These are phyloP conservation scores for Melinaea menophilus DNA, from an alignment of 2,888 invertebrate species.

Conservation along the genomic window DNA sequence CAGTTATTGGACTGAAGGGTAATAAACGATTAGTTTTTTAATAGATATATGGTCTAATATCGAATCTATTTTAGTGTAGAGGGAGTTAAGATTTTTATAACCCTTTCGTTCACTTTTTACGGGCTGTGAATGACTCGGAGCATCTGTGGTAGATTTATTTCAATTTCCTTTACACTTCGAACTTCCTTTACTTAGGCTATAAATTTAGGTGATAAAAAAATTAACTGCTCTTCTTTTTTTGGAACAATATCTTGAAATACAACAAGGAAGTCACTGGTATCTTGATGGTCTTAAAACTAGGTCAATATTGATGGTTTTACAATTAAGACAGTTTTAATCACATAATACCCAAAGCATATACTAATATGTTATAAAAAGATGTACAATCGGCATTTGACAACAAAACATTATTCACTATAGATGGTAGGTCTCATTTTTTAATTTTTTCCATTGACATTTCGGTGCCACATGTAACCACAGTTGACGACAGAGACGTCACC, in stretches of 20 bases:
- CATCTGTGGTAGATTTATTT: conserved; percentile 73
- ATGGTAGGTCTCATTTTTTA: conserved; percentile 14
- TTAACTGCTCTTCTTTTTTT: conserved; percentile 52
- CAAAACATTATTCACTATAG: conserved; percentile 10
- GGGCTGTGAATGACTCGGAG: conserved; percentile 65
- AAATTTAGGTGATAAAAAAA: conserved; percentile 65
- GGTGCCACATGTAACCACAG: conserved; percentile 47
- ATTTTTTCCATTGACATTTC: conserved; percentile 36
- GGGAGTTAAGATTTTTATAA: conserved; percentile 57
- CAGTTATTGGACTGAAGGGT: conserved; percentile 1
- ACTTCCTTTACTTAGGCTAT: conserved; percentile 64
- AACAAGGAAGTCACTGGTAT: conserved; percentile 23
- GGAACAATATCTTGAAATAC: conserved; percentile 45
- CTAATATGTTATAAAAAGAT: no score
- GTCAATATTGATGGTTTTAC: no score
- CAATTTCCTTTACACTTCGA: conserved; percentile 67
- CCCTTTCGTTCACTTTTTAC: conserved; percentile 66
- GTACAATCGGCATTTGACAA: neutral
- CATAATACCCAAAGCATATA: no score
- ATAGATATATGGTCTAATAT: conserved; percentile 18
- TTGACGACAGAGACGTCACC: conserved; percentile 55
- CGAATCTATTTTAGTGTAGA: conserved; percentile 51
- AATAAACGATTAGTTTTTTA: conserved; percentile 3
- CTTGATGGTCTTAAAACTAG: neutral
- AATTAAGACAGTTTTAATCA: no score